A percentile compares a stretch with the other conserved stretches of the same genome.
These are phyloP conservation scores for Suricata suricatta DNA, from an alignment of 2,113 vertebrate genomes.

Conservation along the genomic window DNA sequence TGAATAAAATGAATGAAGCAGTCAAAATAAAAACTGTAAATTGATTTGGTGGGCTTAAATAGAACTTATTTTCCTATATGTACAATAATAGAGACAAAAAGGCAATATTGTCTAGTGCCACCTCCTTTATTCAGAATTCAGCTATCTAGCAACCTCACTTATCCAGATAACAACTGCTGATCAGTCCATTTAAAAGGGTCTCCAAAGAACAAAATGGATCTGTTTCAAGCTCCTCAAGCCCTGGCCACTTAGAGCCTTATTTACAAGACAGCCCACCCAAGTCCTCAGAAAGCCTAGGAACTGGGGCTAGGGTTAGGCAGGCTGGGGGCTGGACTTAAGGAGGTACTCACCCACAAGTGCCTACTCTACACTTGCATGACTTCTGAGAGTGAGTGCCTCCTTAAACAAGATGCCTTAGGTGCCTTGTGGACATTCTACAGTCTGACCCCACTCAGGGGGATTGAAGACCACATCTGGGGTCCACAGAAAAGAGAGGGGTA, in stretches of 20 bases:
- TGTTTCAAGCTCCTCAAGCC: background rate
- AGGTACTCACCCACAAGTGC: background rate
- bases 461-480: too few species aligned
- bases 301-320: background rate
- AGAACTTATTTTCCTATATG: background rate
- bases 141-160: background rate
- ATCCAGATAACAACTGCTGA: background rate
- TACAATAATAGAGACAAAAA: background rate
- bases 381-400: background rate
- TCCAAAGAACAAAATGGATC: background rate
- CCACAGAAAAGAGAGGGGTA: background rate
- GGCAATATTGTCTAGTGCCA: background rate
- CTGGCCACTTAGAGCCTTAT: background rate
- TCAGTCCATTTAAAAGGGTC: background rate
- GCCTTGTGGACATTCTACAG: fast-evolving
- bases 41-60: background rate
- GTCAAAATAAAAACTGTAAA: background rate
- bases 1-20: background rate
- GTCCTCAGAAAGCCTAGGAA: background rate
- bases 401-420: background rate
- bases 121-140: background rate
- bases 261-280: background rate
- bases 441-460: background rate
- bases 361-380: background rate
- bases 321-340: background rate